Evolutionary conservation across 1,140 invertebrate genomes (phyloP).

Genomic region (Cotesia chilonis): DNA sequence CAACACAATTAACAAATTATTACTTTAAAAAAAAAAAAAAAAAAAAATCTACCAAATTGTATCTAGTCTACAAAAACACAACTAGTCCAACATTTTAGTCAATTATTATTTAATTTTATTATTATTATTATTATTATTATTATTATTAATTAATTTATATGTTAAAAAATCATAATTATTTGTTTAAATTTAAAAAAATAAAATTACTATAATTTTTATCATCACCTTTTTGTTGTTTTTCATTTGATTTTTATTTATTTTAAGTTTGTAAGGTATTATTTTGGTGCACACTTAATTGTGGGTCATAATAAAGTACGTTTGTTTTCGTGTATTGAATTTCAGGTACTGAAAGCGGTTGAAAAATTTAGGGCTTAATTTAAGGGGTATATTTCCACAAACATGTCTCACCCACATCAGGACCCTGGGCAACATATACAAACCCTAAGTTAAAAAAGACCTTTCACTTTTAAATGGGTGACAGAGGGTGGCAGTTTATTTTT

Average conservation of each 20-base stretch:
- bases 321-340: conserved; percentile 31
- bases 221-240: conserved; percentile 29
- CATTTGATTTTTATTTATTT: conserved; percentile 33
- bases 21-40: background rate
- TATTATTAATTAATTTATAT: conserved; percentile 5
- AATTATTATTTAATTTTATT: conserved; percentile 29
- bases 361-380: conserved; percentile 24
- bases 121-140: conserved; percentile 21
- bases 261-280: conserved; percentile 35
- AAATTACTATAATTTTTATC: conserved; percentile 37
- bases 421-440: background rate
- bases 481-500: conserved; percentile 26
- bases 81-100: conserved; percentile 54
- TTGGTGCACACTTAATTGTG: conserved; percentile 16
- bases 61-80: conserved; percentile 54
- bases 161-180: conserved; percentile 8
- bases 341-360: background rate
- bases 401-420: conserved; percentile 24
- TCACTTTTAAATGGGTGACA: conserved; percentile 28
- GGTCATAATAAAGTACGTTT: conserved; percentile 12
- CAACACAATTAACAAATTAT: background rate
- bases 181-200: conserved; percentile 32
- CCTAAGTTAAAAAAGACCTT: conserved; percentile 6
- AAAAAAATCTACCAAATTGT: background rate
- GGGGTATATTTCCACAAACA: conserved; percentile 22